These are phyloP conservation scores for Myxocyprinus asiaticus DNA, from an alignment of 2,113 vertebrate genomes.

Conservation along the genomic window DNA sequence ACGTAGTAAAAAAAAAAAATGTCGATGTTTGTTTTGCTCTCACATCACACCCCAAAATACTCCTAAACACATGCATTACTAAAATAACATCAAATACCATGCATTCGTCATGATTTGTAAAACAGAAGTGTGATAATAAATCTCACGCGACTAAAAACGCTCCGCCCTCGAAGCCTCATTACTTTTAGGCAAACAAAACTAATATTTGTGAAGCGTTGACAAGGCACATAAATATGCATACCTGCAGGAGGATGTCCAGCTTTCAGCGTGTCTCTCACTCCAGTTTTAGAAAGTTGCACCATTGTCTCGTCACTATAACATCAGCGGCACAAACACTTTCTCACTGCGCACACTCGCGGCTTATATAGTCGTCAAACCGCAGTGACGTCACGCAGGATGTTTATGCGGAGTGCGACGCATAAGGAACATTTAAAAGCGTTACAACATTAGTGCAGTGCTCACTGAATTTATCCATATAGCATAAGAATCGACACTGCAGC, in stretches of 20 bases:
- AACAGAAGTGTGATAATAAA: neutral
- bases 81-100: neutral
- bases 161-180: neutral
- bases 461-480: too few species aligned
- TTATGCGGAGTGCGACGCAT: too few species aligned
- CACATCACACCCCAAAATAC: neutral
- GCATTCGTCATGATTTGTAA: neutral
- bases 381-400: neutral
- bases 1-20: neutral
- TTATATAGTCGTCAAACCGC: slow-evolving; percentile 21
- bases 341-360: neutral
- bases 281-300: slow-evolving; percentile 69
- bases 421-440: neutral
- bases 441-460: too few species aligned
- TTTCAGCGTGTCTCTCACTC: slow-evolving; percentile 63
- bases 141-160: neutral
- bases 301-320: slow-evolving; percentile 53
- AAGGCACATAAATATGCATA: slow-evolving; percentile 15
- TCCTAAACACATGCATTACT: neutral
- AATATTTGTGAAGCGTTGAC: neutral
- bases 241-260: slow-evolving; percentile 77
- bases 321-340: neutral
- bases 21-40: neutral
- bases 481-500: too few species aligned
- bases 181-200: neutral